phyloP scores from a whole-genome alignment of 2,797 vertebrate genomes.

The Steatocranus sp. region DNA sequence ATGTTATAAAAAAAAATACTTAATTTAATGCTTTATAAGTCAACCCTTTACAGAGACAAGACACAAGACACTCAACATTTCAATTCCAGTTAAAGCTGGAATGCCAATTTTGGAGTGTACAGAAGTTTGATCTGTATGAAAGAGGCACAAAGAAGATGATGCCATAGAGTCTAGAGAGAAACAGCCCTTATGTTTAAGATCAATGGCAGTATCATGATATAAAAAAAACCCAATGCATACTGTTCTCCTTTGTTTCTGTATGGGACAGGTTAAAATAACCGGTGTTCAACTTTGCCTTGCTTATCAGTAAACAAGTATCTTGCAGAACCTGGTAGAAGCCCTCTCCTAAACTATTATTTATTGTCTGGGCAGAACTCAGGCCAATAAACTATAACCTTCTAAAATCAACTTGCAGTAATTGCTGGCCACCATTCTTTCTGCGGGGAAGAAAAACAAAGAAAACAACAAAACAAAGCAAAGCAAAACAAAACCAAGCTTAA shows the following conservation, averaged over 20 bases:
- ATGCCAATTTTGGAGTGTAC: background rate
- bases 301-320: background rate
- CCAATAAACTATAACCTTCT: background rate
- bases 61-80: background rate
- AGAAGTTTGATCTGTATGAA: background rate
- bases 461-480: background rate
- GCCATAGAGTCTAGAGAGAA: background rate
- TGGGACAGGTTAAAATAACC: background rate
- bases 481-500: background rate
- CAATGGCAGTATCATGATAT: background rate
- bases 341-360: background rate
- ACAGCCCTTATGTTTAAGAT: background rate
- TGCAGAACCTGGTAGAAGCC: background rate
- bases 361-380: background rate
- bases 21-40: background rate
- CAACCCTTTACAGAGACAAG: background rate
- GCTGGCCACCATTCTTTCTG: background rate
- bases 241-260: background rate
- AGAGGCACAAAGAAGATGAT: background rate
- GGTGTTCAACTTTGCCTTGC: background rate
- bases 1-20: constrained; percentile 1
- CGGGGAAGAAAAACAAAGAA: background rate
- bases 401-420: background rate
- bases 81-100: background rate
- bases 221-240: fast-evolving